Percentiles rank a stretch among this genome's conserved stretches.
Conservation (phyloP, 2,113 vertebrate genomes). For the Pungitius pungitius region DNA sequence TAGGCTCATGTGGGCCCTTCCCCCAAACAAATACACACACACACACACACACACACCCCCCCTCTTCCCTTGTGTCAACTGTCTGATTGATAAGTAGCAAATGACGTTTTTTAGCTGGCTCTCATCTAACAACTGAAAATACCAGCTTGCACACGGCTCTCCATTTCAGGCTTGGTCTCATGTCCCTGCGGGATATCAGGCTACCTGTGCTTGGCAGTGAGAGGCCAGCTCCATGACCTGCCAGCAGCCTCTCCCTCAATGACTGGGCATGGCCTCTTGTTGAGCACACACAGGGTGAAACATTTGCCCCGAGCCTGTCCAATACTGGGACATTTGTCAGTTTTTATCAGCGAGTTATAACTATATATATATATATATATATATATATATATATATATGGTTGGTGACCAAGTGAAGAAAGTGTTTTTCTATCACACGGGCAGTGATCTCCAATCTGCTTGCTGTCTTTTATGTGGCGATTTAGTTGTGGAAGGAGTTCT, state of each 20-base stretch:
- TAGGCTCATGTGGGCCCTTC: conserved; percentile 54
- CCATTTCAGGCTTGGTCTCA: conserved; percentile 60
- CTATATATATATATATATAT: no score
- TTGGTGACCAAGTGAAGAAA: no score
- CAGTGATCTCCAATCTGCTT: background rate
- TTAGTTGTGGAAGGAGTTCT: conserved; percentile 3
- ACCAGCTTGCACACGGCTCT: conserved; percentile 32
- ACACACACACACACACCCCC: conserved; percentile 8
- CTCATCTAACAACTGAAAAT: conserved; percentile 37
- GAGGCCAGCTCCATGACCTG: conserved; percentile 27
- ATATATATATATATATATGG: no score
- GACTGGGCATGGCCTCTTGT: conserved; percentile 29
- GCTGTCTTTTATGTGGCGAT: background rate
- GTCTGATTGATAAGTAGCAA: conserved; percentile 66
- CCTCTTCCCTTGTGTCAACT: conserved; percentile 51
- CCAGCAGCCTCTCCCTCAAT: conserved; percentile 14
- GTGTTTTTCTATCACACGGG: no score
- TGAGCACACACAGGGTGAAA: conserved; percentile 11
- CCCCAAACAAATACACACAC: conserved; percentile 33
- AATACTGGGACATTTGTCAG: background rate
- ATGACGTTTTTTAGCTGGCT: conserved; percentile 51
- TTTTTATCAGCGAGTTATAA: conserved; percentile 1
- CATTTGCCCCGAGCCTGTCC: background rate
- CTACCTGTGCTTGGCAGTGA: conserved; percentile 47
- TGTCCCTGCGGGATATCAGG: conserved; percentile 49